phyloP scores from a whole-genome alignment of 2,797 vertebrate genomes.

The Chloroceryle amazona region DNA sequence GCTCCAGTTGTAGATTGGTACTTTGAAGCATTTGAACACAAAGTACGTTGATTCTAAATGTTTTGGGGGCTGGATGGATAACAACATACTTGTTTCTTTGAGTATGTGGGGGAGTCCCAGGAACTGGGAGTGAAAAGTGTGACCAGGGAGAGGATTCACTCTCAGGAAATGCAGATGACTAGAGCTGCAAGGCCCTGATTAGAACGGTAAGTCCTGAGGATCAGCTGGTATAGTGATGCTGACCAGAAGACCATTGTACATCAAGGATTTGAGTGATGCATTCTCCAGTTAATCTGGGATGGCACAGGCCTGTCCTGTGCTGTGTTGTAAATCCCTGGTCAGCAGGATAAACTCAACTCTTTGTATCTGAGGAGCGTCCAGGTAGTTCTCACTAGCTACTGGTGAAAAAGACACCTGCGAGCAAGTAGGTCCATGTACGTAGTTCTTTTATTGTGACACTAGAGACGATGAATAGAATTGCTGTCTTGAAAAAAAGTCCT shows the following conservation, averaged over 20 bases:
- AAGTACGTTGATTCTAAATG: not conserved
- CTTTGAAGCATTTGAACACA: fast-evolving
- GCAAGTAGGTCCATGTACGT: not conserved
- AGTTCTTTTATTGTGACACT: not conserved
- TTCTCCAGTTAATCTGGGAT: not conserved
- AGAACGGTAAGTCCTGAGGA: not conserved
- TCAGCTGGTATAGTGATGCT: not conserved
- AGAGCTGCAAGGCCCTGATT: not conserved
- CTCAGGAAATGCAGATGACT: not conserved
- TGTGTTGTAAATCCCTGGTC: not conserved
- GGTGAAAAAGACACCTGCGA: fast-evolving
- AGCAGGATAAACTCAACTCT: not conserved
- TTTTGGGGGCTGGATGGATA: not conserved
- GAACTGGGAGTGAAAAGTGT: not conserved
- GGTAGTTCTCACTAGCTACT: not conserved
- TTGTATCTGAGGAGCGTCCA: not conserved
- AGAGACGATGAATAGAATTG: not conserved
- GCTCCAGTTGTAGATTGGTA: not conserved
- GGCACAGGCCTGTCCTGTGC: not conserved
- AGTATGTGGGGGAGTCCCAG: fast-evolving
- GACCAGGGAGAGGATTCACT: not conserved
- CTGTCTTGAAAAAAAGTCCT: not conserved
- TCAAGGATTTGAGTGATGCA: fast-evolving
- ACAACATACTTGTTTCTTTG: fast-evolving
- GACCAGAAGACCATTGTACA: not conserved